Evolutionary conservation across 2,113 vertebrate species (phyloP).

Genomic region (Myrmecophaga tridactyla): DNA sequence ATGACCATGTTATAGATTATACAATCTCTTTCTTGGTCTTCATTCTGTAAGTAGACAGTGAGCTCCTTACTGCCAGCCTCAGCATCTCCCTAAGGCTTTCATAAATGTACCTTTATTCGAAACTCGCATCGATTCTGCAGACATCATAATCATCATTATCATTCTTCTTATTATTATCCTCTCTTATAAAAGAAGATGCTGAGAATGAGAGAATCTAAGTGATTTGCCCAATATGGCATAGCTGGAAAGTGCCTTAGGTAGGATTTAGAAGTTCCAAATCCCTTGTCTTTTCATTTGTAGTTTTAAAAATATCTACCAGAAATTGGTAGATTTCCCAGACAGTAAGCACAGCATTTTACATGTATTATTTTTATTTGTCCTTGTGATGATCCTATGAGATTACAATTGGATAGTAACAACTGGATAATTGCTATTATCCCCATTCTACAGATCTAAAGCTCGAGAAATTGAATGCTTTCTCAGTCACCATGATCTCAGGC

Average conservation of each 20-base stretch:
- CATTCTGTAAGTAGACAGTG: background rate
- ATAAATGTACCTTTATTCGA: background rate
- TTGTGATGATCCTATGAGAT: background rate
- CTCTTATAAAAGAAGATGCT: background rate
- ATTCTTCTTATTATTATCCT: background rate
- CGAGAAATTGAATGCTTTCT: background rate
- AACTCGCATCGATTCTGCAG: background rate
- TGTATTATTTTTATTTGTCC: background rate
- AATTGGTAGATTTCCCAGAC: background rate
- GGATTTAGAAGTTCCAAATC: slow-evolving; percentile 6
- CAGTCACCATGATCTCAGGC: background rate
- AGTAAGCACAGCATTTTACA: background rate
- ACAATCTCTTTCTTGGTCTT: background rate
- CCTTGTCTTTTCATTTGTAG: background rate
- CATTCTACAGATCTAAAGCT: background rate
- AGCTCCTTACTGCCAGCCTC: background rate
- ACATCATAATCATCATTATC: background rate
- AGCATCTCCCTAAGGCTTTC: background rate
- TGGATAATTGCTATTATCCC: background rate
- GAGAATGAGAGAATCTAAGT: background rate
- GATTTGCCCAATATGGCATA: background rate
- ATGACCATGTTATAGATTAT: background rate
- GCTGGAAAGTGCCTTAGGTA: background rate
- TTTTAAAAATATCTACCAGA: background rate
- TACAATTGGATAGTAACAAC: no score